Evolutionary conservation across 2,797 vertebrate genomes (phyloP), one percentile per base, ranked within the genome.

Genomic region (Lutjanus campechanus): DNA sequence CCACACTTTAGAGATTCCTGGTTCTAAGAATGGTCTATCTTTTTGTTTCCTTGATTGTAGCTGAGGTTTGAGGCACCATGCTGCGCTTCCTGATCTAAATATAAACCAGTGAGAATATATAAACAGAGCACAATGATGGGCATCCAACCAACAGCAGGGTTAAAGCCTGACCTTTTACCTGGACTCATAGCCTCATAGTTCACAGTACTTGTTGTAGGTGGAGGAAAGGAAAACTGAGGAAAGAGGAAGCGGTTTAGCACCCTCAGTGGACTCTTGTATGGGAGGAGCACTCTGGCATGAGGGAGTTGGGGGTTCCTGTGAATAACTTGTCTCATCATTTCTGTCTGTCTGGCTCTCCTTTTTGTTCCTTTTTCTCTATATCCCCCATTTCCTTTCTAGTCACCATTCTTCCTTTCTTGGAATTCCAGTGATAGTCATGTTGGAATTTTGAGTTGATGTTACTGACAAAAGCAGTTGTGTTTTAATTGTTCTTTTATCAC

Each of bases 131-230:
- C 90, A 93, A 90, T 91, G 83, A 89, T 76, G 76, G 69, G 79
- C 85, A 81, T 79, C 69, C 62, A 76, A 88, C 77, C 82, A 87
- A 86, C 58, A 76, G 51, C 65, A 44, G 78, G 69, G 59, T 86
- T 82, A 72, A 77, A 76, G 63, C 22, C 9, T 86, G 89, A 92
- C 91, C 91, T 93, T 92, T 92, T 79, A 90, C 88, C 83, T 90
- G 79, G 76, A 88, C 63, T 86, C 63, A 17, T 40, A 74, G 77
- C n/a, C 50, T 64, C 68, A 40, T 61, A 60, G 59, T 71, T 70
- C 49, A 50, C 65, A 64, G 46, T 44, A 25, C 29, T 75, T 63
- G 68, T 46, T 55, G 46, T 58, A 50, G 72, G 49, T 68, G 60
- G 60, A 82, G 68, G 58, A 88, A 61, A 73, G 74, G 79, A 85